Percentiles rank a stretch among this genome's conserved stretches.
Evolutionary conservation across 2,113 vertebrate species (phyloP).

Genomic region (Pomatorhinus ruficollis): DNA sequence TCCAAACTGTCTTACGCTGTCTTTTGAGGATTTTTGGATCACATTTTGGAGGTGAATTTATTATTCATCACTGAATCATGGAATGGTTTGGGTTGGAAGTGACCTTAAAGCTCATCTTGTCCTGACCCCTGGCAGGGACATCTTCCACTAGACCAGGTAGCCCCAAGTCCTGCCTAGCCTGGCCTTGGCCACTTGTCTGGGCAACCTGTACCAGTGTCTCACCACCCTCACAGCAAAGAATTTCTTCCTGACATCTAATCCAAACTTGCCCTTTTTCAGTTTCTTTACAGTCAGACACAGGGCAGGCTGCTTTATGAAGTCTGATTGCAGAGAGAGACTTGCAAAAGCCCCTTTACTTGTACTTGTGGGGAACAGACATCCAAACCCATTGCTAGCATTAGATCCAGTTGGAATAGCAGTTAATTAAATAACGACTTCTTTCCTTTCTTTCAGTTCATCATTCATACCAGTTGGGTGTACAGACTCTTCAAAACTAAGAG

Average conservation of each 20-base stretch:
- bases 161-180: fast-evolving
- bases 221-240: background rate
- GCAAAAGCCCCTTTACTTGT: background rate
- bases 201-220: background rate
- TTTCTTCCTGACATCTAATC: background rate
- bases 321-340: background rate
- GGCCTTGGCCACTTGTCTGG: background rate
- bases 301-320: background rate
- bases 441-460: background rate
- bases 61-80: background rate
- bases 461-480: background rate
- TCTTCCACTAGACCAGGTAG: background rate
- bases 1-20: background rate
- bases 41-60: background rate
- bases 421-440: background rate
- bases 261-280: background rate
- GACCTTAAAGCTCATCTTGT: background rate
- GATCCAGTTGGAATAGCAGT: background rate
- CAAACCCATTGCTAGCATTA: background rate
- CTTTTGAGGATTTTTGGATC: background rate
- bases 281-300: background rate
- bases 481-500: constrained; percentile 10
- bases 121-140: background rate
- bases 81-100: background rate
- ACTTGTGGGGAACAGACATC: background rate